A percentile compares a stretch with the other conserved stretches of the same genome.
Evolutionary conservation across 2,888 invertebrate species (phyloP).

Genomic region (Ischnura elegans): DNA sequence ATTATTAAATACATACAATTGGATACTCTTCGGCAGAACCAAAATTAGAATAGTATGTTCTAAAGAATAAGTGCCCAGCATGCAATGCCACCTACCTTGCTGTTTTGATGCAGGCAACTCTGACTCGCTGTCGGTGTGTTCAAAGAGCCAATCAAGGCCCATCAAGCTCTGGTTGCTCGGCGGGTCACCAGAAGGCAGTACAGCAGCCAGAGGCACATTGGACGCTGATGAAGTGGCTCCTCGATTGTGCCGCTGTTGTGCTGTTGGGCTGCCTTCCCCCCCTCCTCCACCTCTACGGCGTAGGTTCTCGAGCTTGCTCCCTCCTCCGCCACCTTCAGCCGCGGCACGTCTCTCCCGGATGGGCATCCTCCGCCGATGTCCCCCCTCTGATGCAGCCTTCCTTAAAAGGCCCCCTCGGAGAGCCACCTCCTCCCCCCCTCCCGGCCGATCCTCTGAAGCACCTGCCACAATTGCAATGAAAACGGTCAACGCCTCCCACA

Average conservation of each 20-base stretch:
- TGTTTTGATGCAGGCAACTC: constrained; percentile 69
- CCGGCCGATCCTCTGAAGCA: not conserved
- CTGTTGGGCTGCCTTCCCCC: not conserved
- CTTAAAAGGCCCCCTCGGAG: not conserved
- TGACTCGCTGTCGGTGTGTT: constrained; percentile 76
- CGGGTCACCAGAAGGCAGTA: constrained; percentile 55
- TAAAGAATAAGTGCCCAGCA: no score
- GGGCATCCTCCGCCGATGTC: constrained; percentile 34
- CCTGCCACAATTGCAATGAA: not conserved
- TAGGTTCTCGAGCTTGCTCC: not conserved
- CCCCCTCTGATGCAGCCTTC: not conserved
- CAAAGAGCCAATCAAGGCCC: constrained; percentile 84
- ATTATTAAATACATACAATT: no score
- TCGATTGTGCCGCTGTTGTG: not conserved
- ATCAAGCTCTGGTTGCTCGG: constrained; percentile 78
- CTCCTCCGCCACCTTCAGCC: not conserved
- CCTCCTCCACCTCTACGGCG: not conserved
- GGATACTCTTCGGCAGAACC: no score
- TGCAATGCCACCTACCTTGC: constrained; percentile 36
- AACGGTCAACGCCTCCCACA: no score
- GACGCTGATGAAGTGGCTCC: not conserved
- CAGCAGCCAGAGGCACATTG: not conserved
- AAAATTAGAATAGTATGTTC: no score
- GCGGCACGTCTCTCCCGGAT: constrained; percentile 4
- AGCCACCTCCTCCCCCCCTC: not conserved